Base-by-base conservation (phyloP, 2,888 invertebrate species). In the Watsonalla binaria region DNA sequence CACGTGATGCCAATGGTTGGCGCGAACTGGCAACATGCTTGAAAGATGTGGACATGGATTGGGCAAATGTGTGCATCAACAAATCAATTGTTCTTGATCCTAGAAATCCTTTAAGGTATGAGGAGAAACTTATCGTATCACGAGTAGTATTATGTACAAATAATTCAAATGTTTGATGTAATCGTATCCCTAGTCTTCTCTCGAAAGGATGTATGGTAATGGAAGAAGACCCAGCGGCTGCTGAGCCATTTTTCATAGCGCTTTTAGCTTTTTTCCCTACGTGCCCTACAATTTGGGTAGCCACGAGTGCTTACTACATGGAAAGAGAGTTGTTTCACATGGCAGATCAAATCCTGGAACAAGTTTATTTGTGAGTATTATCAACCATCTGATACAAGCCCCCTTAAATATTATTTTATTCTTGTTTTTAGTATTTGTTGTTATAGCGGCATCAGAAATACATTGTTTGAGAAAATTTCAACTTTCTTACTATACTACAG, bases 11-110 rank as follows among this genome's bases (percentile, higher is more conserved):
- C 0, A 62, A 78, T 52, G 60, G 66, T 53, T 90, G 90, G 90
- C 78, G 90, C 0, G 90, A 90, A 55, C 68, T 90, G 24, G 73
- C 84, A 1, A 84, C 82, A 0, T 87, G 86, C 49, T 55, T 86
- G 14, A 76, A 72, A 57, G 87, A 89, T 39, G 58, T 83, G 0
- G 81, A 90, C 52, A 59, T 54, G 24, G 79, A 84, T 39, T 82
- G 79, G 78, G 86, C 90, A 0, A 66, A 65, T 11, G 82, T 81
- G 2, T 86, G 88, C 61, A 75, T 89, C 50, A 74, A 84, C 59
- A 80, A 81, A 55, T 68, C 90, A 7, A 46, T 89, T 5, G 53
- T 64, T 5, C 63, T 88, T 6, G 63, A 87, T 57, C 78, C 82
- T 5, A 72, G 87, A 39, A 80, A 88, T 61, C 85, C 86, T 1